A percentile compares a stretch with the other conserved stretches of the same genome.
Conservation (phyloP, 2,888 invertebrate species). For the Mesoligia furuncula region DNA sequence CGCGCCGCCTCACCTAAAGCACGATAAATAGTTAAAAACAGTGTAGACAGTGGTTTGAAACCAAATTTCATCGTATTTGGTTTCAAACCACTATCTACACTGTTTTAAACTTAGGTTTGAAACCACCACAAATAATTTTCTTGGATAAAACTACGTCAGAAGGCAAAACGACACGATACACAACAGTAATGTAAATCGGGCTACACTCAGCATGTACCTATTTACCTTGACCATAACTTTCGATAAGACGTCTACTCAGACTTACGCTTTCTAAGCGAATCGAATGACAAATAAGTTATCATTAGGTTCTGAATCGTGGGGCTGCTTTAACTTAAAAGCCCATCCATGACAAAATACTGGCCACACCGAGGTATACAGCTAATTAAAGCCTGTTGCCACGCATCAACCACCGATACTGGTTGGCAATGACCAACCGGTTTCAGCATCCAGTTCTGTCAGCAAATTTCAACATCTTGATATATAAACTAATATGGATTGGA, state of each 20-base stretch:
- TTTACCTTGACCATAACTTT: neutral
- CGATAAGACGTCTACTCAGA: too few relatives aligned
- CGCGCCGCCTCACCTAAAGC: too few relatives aligned
- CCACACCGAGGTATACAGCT: neutral
- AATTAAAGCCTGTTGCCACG: slow-evolving; percentile 11
- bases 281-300: neutral
- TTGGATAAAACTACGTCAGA: too few relatives aligned
- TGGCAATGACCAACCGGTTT: slow-evolving; percentile 44
- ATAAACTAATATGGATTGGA: slow-evolving; percentile 31
- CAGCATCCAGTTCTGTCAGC: slow-evolving; percentile 31
- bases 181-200: too few relatives aligned
- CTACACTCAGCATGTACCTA: neutral
- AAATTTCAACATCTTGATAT: slow-evolving; percentile 26
- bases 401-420: slow-evolving; percentile 21
- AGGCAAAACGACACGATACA: too few relatives aligned
- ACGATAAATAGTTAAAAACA: too few relatives aligned
- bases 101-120: too few relatives aligned
- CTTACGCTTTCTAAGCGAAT: neutral
- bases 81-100: too few relatives aligned
- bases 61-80: too few relatives aligned
- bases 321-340: neutral
- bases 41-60: too few relatives aligned
- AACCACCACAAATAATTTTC: too few relatives aligned
- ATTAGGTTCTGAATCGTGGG: neutral
- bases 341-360: neutral